phyloP scores from a whole-genome alignment of 64 coral and sea anemone genomes.

The Porites australiensis region DNA sequence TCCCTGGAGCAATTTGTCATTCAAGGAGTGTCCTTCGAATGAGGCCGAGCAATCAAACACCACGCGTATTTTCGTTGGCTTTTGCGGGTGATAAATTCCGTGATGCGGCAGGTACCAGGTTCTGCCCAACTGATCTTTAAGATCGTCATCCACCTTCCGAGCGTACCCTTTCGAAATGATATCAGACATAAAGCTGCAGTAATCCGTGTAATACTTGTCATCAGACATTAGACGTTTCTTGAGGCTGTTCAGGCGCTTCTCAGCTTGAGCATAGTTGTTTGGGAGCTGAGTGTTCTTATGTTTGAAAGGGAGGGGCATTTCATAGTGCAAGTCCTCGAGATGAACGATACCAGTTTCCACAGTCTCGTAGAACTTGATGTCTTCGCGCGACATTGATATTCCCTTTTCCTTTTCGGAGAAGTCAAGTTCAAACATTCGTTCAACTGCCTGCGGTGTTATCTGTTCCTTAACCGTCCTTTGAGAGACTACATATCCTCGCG shows the following conservation, averaged over 20 bases:
- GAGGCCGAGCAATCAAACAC: slow-evolving; percentile 61
- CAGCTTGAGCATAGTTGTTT: slow-evolving; percentile 64
- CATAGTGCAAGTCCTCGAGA: slow-evolving; percentile 55
- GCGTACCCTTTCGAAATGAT: slow-evolving; percentile 61
- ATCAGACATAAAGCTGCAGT: slow-evolving; percentile 56
- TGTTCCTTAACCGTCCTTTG: slow-evolving; percentile 43
- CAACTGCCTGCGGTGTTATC: slow-evolving; percentile 38
- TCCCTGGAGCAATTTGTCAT: slow-evolving; percentile 48
- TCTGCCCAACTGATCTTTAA: too few relatives aligned
- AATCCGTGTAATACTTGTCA: slow-evolving; percentile 44
- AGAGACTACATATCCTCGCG: not conserved
- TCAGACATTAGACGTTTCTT: slow-evolving; percentile 52
- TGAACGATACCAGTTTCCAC: slow-evolving; percentile 49
- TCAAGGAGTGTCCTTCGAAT: slow-evolving; percentile 53
- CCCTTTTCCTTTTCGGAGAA: slow-evolving; percentile 70
- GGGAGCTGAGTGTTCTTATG: slow-evolving; percentile 55
- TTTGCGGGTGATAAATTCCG: slow-evolving; percentile 48
- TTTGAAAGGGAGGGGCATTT: slow-evolving; percentile 70
- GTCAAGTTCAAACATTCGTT: slow-evolving; percentile 62
- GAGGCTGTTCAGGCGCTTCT: slow-evolving; percentile 56
- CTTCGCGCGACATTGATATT: too few relatives aligned
- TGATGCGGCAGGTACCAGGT: slow-evolving; percentile 68
- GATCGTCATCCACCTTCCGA: slow-evolving; percentile 12
- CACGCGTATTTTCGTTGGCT: slow-evolving; percentile 50
- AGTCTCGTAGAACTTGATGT: slow-evolving; percentile 53